Percentiles rank a stretch among this genome's conserved stretches.
Conservation (phyloP, 2,888 invertebrate genomes). For the Scrobipalpa atriplicella region DNA sequence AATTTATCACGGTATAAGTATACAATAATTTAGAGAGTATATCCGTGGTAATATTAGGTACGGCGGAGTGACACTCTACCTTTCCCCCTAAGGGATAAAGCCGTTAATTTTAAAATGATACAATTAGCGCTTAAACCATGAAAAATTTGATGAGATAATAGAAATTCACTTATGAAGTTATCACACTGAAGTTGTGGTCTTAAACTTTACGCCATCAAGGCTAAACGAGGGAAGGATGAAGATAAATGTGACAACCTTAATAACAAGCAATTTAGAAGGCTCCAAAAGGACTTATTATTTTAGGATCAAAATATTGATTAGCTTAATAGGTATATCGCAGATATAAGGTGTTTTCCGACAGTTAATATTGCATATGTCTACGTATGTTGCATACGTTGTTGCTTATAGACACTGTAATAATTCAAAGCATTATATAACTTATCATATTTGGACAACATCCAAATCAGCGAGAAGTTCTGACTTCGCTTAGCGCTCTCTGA, state of each 20-base stretch:
- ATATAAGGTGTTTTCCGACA: no score
- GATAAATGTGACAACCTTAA: constrained; percentile 49
- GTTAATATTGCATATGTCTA: no score
- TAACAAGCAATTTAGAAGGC: constrained; percentile 40
- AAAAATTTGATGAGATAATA: not conserved
- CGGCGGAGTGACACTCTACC: no score
- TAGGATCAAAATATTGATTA: not conserved
- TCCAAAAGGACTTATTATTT: not conserved
- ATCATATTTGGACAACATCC: constrained; percentile 9
- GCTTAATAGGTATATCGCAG: no score
- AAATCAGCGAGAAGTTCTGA: not conserved
- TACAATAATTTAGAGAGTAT: no score
- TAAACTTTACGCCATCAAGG: constrained; percentile 19
- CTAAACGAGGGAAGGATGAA: constrained; percentile 46
- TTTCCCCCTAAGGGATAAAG: no score
- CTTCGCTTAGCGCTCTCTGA: not conserved
- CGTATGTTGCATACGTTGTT: not conserved
- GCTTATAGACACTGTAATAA: not conserved
- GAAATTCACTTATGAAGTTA: not conserved
- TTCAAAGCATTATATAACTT: not conserved
- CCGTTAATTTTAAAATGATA: not conserved
- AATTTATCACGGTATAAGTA: no score
- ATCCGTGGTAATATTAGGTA: no score
- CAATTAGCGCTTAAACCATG: no score
- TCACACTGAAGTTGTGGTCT: constrained; percentile 28